Base-by-base conservation (phyloP, 2,797 vertebrate genomes). In the Notolabrus celidotus region DNA sequence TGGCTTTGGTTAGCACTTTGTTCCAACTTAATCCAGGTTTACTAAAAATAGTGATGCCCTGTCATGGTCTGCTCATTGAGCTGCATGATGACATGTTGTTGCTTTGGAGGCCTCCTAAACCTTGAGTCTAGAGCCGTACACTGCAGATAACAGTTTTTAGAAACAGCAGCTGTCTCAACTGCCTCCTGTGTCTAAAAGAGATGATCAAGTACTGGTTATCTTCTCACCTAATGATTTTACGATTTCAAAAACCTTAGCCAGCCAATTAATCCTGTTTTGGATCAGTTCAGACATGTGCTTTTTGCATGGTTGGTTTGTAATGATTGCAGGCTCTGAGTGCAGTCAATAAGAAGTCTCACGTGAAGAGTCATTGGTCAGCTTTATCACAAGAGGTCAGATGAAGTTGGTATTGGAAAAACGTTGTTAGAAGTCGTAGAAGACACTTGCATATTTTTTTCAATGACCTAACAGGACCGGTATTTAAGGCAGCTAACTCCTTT, bases 21-120 rank as follows among this genome's bases (percentile, higher is more conserved):
- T 15, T 27, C 46, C 54, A 20, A 3, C 14, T 49, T 39, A 60
- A 68, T 20, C 55, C 42, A 43, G n/a, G 45, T 5, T 76, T 38
- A 84, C 94, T 95, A 95, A 94, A 95, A 94, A 94, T 95, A 95
- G 81, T 42, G 51, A 47, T 62, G 67, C 17, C 25, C 71, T 3
- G 45, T 67, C 41, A 56, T 29, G 49, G 42, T 62, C 43, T 46
- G 47, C 67, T 59, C 19, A 46, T 60, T 68, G 84, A 71, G 73
- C 74, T 64, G 54, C 74, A n/a, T 76, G 79, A 72, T 91, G 88
- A 91, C 88, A 92, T 81, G 74, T 71, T 69, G 63, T 25, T 82
- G 76, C 77, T 85, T 79, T 74, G 84, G 87, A 66, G 41, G 43
- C 56, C 57, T 64, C 71, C 67, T 81, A 53, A 77, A 47, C 68